Evolutionary conservation across 2,113 vertebrate species (phyloP).

Genomic region (Trochalopteron elliotii): DNA sequence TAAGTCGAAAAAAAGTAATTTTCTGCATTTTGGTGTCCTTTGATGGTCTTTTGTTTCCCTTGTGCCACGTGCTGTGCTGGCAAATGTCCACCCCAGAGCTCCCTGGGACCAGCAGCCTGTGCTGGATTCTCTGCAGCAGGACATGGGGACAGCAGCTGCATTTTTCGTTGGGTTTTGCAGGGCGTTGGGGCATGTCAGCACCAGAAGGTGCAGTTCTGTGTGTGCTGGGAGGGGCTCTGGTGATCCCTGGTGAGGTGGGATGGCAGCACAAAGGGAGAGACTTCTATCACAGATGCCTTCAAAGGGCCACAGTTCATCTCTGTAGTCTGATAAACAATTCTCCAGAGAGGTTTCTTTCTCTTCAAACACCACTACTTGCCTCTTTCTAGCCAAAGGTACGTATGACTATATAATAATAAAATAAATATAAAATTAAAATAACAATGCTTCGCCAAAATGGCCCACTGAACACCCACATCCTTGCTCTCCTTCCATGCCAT

Average conservation of each 20-base stretch:
- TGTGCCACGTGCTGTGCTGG: not conserved
- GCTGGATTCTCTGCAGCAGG: not conserved
- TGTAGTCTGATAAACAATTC: not conserved
- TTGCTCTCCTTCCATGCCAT: not conserved
- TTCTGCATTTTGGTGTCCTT: not conserved
- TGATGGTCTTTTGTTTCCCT: not conserved
- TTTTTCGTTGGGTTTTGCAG: not conserved
- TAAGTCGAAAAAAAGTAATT: not conserved
- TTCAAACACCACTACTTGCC: not conserved
- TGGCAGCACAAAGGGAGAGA: not conserved
- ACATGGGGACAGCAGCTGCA: not conserved
- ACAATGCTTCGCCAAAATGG: not conserved
- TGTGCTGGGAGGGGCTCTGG: not conserved
- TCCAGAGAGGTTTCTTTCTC: not conserved
- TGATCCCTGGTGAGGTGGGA: not conserved
- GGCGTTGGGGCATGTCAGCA: accelerated
- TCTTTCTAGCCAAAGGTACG: not conserved
- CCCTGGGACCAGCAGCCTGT: not conserved
- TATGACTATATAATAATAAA: not conserved
- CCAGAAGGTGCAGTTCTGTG: not conserved
- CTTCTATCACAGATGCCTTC: not conserved
- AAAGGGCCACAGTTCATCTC: not conserved
- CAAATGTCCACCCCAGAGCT: not conserved
- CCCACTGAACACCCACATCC: not conserved
- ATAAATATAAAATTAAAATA: not conserved